phyloP scores from a whole-genome alignment of 2,797 vertebrate species.

The Alca torda region DNA sequence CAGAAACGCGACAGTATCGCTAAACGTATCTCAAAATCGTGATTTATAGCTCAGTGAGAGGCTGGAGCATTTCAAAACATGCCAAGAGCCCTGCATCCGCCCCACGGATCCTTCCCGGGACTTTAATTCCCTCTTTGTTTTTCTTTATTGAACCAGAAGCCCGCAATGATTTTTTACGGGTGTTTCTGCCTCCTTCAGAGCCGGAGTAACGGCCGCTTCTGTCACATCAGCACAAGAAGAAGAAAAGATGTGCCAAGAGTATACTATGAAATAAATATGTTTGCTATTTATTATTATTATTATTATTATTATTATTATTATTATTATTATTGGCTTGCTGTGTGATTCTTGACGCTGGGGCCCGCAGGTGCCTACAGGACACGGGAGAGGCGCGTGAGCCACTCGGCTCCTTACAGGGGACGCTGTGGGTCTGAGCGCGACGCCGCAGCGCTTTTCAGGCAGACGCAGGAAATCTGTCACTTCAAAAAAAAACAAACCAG shows the following conservation, averaged over 20 bases:
- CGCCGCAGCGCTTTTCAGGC: neutral
- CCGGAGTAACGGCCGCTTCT: neutral
- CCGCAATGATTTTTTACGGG: neutral
- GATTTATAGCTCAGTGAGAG: neutral
- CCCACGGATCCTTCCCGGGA: neutral
- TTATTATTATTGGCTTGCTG: fast-evolving
- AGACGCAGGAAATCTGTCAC: neutral
- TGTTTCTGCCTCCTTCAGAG: neutral
- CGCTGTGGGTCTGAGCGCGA: neutral
- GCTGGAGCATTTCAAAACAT: neutral
- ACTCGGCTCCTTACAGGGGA: fast-evolving
- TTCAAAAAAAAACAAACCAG: neutral
- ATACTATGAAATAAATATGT: neutral
- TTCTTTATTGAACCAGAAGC: neutral
- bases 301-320: no score
- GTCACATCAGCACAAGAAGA: neutral
- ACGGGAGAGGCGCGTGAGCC: fast-evolving
- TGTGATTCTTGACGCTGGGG: neutral
- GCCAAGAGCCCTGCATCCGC: neutral
- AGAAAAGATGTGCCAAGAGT: neutral
- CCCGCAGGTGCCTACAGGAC: neutral
- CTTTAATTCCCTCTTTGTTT: neutral
- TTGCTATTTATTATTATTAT: neutral
- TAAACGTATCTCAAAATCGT: fast-evolving
- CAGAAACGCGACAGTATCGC: neutral